Base-by-base conservation (phyloP, 2,797 vertebrate genomes). In the Sphenopsis melanotis region DNA sequence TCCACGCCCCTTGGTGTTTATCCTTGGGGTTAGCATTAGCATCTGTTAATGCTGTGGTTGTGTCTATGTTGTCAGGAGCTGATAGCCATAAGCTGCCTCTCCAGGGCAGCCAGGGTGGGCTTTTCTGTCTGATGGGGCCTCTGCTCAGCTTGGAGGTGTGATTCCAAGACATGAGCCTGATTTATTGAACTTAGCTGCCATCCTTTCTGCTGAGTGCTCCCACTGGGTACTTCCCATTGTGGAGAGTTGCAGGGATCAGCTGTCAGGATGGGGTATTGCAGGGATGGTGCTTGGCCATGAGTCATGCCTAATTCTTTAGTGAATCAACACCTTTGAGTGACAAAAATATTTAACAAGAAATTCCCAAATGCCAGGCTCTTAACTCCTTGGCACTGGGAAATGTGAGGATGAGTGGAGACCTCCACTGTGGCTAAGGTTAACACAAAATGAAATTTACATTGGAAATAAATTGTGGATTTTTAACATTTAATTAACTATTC, bases 401-500 rank as follows among this genome's bases (percentile, higher is more conserved):
- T 65, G 16, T 56, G 55, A 36, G 23, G 42, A 42, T 9, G 26
- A 22, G 32, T 82, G 80, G 44, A 79, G 37, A 21, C 32, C 52
- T 83, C 4, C 6, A 3, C 17, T 70, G 34, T 49, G 50, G 20
- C 56, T 82, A 91, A 88, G 53, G 59, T 71, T 83, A 83, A 83
- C 56, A 47, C 12, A 79, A 79, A 78, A 69, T 2, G 1, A 87
- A 92, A 49, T 91, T 75, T 37, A 44, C 19, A 21, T 61, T 59
- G 47, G 29, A 90, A 94, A 81, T 65, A 81, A 44, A n/a, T 41
- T 88, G 47, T 90, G 55, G 46, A 55, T 88, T 93, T 91, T 86
- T 13, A 76, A 79, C 59, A 71, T 90, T 80, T 91, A 94, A 91
- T 95, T 91, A 91, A 72, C 61, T 91, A 63, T 79, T 88, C 74